These are phyloP conservation scores for Trogon surrucura DNA, from an alignment of 2,113 vertebrate species.

Conservation along the genomic window DNA sequence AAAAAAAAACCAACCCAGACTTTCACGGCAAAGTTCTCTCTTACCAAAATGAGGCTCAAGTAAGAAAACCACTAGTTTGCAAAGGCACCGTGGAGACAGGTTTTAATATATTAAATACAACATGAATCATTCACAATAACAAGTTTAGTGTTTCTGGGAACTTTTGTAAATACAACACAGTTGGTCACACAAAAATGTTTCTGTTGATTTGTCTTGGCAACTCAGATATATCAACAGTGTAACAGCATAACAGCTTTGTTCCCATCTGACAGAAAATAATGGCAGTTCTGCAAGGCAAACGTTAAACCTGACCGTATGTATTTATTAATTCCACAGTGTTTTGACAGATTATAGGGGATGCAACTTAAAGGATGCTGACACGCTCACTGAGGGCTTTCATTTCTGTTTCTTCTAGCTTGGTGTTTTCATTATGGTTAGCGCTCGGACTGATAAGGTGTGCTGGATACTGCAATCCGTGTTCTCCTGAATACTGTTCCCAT, in stretches of 20 bases:
- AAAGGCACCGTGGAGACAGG: slow-evolving; percentile 83
- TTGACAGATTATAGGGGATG: slow-evolving; percentile 80
- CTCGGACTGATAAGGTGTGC: slow-evolving; percentile 79
- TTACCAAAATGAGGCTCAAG: slow-evolving; percentile 69
- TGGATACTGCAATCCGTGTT: slow-evolving; percentile 88
- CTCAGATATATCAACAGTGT: slow-evolving; percentile 82
- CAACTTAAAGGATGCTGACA: slow-evolving; percentile 92
- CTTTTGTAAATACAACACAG: slow-evolving; percentile 85
- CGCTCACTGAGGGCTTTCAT: slow-evolving; percentile 92
- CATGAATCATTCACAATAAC: slow-evolving; percentile 83
- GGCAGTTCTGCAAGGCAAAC: slow-evolving; percentile 85
- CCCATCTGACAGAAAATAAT: slow-evolving; percentile 86
- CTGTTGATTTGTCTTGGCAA: slow-evolving; percentile 87
- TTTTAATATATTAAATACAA: slow-evolving; percentile 81
- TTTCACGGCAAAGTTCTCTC: slow-evolving; percentile 56
- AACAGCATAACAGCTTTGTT: slow-evolving; percentile 86
- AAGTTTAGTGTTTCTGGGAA: slow-evolving; percentile 83
- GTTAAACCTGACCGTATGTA: slow-evolving; percentile 86
- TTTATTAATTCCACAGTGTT: slow-evolving; percentile 88
- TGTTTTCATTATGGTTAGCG: slow-evolving; percentile 69
- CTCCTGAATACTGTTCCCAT: slow-evolving; percentile 90
- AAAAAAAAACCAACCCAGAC: background rate
- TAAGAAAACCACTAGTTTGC: slow-evolving; percentile 77
- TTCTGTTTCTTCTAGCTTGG: slow-evolving; percentile 83
- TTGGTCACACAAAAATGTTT: slow-evolving; percentile 85